These are phyloP conservation scores for Pseudochirops cupreus DNA, from an alignment of 2,797 vertebrate species.

Conservation along the genomic window DNA sequence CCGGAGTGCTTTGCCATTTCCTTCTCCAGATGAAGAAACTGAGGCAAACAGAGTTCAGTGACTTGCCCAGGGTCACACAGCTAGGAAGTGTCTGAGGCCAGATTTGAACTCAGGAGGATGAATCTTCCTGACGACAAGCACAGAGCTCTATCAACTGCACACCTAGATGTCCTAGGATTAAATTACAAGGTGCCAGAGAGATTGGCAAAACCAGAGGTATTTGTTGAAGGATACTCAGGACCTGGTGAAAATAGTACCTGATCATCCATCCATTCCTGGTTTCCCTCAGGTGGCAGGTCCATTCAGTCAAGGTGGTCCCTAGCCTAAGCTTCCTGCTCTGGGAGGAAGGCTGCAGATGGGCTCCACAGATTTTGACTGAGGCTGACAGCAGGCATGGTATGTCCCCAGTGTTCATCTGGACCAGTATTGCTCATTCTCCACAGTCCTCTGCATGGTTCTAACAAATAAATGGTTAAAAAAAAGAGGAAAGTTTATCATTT, in stretches of 20 bases:
- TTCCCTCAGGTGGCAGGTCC: too few relatives aligned
- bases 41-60: background rate
- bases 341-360: too few relatives aligned
- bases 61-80: background rate
- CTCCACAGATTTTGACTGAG: too few relatives aligned
- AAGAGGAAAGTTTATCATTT: background rate
- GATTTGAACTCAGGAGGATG: background rate
- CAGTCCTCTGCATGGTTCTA: background rate
- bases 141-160: background rate
- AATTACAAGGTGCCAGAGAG: background rate
- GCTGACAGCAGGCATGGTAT: too few relatives aligned
- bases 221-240: background rate
- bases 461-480: constrained; percentile 46
- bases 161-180: background rate
- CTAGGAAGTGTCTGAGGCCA: background rate
- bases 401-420: too few relatives aligned
- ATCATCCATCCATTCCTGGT: too few relatives aligned
- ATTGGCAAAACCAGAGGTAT: background rate
- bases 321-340: too few relatives aligned
- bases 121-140: background rate
- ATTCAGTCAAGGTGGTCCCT: too few relatives aligned
- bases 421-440: too few relatives aligned
- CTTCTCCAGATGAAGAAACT: background rate
- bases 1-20: background rate
- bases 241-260: too few relatives aligned